phyloP scores from a whole-genome alignment of 2,113 vertebrate species.

The Gnathonemus echidnorhynchus region DNA sequence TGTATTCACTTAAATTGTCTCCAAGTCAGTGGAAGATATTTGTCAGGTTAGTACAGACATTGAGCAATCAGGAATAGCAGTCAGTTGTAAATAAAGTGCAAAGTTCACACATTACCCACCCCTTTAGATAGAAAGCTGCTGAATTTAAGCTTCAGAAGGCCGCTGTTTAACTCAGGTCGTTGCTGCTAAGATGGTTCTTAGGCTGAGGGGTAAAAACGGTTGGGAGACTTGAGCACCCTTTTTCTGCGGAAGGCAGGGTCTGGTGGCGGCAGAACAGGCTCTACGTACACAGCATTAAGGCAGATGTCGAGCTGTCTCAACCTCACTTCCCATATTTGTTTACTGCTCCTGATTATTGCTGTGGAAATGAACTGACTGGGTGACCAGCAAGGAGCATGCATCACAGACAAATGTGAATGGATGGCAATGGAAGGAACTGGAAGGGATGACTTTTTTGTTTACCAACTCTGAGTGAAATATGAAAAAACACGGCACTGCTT shows the following conservation, averaged over 20 bases:
- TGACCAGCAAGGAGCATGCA: not conserved
- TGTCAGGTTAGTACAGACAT: constrained; percentile 10
- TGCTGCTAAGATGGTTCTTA: not conserved
- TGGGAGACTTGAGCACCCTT: not conserved
- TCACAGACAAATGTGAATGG: not conserved
- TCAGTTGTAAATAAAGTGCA: not conserved
- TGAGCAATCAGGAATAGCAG: constrained; percentile 16
- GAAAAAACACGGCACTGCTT: not conserved
- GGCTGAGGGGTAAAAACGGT: not conserved
- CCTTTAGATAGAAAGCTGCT: constrained; percentile 1
- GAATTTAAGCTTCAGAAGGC: not conserved
- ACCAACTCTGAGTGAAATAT: not conserved
- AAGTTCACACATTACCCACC: not conserved
- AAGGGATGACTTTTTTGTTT: not conserved
- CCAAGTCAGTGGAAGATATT: not conserved
- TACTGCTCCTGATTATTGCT: not conserved
- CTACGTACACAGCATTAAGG: not conserved
- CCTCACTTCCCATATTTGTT: not conserved
- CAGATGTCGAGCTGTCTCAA: not conserved
- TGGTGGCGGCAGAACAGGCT: not conserved
- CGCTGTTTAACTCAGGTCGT: not conserved
- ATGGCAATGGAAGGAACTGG: not conserved
- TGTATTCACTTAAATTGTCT: constrained; percentile 7
- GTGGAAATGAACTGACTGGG: not conserved
- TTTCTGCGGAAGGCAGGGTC: not conserved